phyloP scores from a whole-genome alignment of 2,797 vertebrate genomes.

The Taenioides sp. region DNA sequence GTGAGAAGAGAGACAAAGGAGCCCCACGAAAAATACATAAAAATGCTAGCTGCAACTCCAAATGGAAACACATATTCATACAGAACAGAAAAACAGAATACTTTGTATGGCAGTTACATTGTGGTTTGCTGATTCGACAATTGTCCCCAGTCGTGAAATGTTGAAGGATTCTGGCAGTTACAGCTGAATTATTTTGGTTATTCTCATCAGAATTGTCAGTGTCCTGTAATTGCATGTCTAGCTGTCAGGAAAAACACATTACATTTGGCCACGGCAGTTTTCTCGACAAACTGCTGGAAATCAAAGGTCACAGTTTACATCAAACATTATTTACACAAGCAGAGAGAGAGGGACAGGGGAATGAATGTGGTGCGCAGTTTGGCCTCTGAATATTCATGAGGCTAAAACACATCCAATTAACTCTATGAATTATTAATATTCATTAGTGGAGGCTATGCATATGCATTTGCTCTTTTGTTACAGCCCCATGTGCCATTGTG shows the following conservation, averaged over 20 bases:
- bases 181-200: constrained; percentile 34
- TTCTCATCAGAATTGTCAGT: constrained; percentile 26
- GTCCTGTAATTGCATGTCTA: constrained; percentile 56
- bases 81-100: constrained; percentile 6
- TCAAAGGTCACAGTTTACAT: constrained; percentile 69
- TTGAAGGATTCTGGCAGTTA: constrained; percentile 29
- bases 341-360: constrained; percentile 38
- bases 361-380: constrained; percentile 60
- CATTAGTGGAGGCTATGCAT: constrained; percentile 69
- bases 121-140: constrained; percentile 23
- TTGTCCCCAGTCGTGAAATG: constrained; percentile 24
- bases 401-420: constrained; percentile 79
- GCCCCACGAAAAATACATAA: constrained; percentile 19
- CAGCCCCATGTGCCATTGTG: constrained; percentile 60
- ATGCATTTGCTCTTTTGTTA: constrained; percentile 77
- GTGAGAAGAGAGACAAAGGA: constrained; percentile 45
- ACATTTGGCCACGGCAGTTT: constrained; percentile 46
- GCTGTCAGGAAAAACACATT: constrained; percentile 48
- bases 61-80: constrained; percentile 18
- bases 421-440: constrained; percentile 80
- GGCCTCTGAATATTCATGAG: constrained; percentile 80
- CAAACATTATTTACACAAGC: constrained; percentile 35
- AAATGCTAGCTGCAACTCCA: constrained; percentile 3
- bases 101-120: constrained; percentile 21
- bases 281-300: constrained; percentile 46